Evolutionary conservation across 2,797 vertebrate species (phyloP), one percentile per base, ranked within the genome.

Genomic region (Potorous gilbertii): DNA sequence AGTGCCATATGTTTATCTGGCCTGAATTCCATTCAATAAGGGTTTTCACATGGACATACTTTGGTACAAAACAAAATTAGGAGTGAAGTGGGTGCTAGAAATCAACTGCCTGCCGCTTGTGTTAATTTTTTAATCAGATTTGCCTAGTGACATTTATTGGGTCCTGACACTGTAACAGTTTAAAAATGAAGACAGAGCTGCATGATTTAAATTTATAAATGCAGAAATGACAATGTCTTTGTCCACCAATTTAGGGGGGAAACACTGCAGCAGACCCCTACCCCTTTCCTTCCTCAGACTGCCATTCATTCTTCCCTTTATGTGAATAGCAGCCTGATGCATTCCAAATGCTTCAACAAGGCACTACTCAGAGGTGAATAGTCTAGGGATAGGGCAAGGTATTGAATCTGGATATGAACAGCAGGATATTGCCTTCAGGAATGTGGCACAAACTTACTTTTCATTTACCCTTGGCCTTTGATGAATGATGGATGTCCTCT

Each of bases 1-100:
- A 97, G 90, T 93, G 96, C 98, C 98, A 96, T 98, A 96, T 98
- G 98, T 98, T 97, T 93, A 0, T 95, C 98, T 98, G 97, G 97
- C 97, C 96, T 96, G 93, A 55, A 29, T 95, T 97, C 93, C 93
- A 91, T 97, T 96, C 94, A 96, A 31, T 54, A 94, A 97, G 94
- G 91, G 28, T 96, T 97, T 96, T 92, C 54, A 96, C 96, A 94
- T 87, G 56, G 55, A 95, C 90, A 95, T 92, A 94, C 91, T 50
- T 94, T 57, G 87, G 90, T 95, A 91, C 74, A 97, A 96, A 97
- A 97, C 54, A 96, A 96, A 93, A 21, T 14, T 90, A 54, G 94
- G 21, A 93, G 62, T 0, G 11, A 94, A 91, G 28, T 40, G 90
- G 66, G 9, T 94, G 92, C 92, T 94, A 96, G 93, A 90, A 56